Evolutionary conservation across 2,113 vertebrate genomes (phyloP), one percentile per base, ranked within the genome.

Genomic region (Cyphomyrus plagiostoma): DNA sequence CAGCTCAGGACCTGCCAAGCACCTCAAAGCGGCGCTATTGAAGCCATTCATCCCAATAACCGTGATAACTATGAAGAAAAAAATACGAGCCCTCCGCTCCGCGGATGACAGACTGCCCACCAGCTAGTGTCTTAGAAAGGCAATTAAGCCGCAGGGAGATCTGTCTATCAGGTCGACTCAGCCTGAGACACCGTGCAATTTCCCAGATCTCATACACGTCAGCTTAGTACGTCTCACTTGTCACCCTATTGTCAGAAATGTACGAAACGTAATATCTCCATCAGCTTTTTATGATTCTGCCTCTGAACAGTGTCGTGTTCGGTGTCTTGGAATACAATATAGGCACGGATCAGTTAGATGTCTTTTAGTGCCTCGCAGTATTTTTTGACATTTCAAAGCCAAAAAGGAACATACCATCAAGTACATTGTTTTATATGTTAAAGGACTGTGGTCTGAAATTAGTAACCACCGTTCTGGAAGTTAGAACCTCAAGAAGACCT

Each of bases 41-140:
- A 82, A 83, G 19, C 77, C 50, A 45, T 89, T 89, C 46, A 83
- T 89, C 82, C 74, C 74, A 89, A 56, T 83, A 89, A 89, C 88
- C 19, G 50, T 17, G 88, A 83, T 53, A 45, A 52, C 48, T n/a
- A 56, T 45, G 88, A 83, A 56, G 49, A 58, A 42, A 84, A 53
- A 89, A 58, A 83, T 45, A 3, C 6, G 45, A 82, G 30, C 86
- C 52, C 35, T 23, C 5, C 21, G 49, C 88, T 42, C 74, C 50
- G 50, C 74, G 19, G 74, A 49, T 48, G 50, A 50, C 77, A 83
- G 70, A 56, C 77, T 83, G 88, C 46, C 88, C 88, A 39, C 74
- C 26, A 80, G 88, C 49, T 56, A 89, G 88, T 56, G 35, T 49
- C 77, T 89, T 35, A 53, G 77, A 83, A 23, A 53, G 21, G 77